Conservation (phyloP, 2,113 vertebrate species). For the Fregata magnificens region DNA sequence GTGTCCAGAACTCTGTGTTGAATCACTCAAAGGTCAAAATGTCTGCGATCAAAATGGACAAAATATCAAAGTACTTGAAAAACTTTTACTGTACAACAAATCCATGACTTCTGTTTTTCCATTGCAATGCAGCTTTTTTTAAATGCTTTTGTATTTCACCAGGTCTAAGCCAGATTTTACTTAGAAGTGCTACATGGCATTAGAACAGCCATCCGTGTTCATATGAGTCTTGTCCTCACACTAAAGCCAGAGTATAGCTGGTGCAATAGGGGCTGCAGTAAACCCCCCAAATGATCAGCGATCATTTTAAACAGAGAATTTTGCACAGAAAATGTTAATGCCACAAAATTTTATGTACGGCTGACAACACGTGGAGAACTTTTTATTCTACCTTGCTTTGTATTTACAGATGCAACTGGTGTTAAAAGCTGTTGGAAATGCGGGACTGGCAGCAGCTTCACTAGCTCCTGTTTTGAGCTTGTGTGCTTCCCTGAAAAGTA, state of each 20-base stretch:
- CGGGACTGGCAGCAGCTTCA: constrained; percentile 65
- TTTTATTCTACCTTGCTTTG: not conserved
- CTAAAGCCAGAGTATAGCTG: not conserved
- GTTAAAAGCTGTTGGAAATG: constrained; percentile 85
- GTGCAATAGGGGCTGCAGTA: not conserved
- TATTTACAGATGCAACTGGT: constrained; percentile 73
- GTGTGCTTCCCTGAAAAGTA: constrained; percentile 63
- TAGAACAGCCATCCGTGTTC: not conserved
- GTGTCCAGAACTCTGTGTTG: not conserved
- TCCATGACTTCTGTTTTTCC: not conserved
- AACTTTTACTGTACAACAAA: not conserved
- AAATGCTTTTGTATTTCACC: not conserved
- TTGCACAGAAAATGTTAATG: not conserved
- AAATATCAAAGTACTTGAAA: not conserved
- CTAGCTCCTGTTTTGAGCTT: constrained; percentile 68
- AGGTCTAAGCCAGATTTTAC: not conserved
- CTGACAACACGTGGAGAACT: not conserved
- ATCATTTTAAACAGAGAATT: not conserved
- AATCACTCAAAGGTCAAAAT: not conserved
- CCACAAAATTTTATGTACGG: not conserved
- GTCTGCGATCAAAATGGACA: not conserved
- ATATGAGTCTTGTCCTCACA: not conserved
- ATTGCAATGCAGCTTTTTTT: not conserved
- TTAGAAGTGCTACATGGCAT: not conserved
- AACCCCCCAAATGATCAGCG: not conserved